Base-by-base conservation (phyloP, 2,888 invertebrate species). In the Meiosimyza decipiens region DNA sequence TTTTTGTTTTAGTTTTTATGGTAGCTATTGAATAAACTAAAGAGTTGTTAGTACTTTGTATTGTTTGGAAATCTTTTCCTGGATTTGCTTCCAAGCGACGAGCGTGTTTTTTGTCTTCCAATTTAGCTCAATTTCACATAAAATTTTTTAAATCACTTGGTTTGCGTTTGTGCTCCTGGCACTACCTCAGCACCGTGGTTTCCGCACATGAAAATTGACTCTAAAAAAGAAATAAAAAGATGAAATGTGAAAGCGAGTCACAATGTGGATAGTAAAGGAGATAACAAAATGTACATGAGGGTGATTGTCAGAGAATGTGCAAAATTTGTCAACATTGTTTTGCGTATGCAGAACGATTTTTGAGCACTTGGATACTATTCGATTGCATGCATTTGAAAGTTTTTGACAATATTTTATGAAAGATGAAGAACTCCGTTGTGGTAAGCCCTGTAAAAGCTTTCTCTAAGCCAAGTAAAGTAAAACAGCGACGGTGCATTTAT, bases 171-270 rank as follows among this genome's bases (percentile, higher is more conserved):
- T 59, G 74, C 69, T 51, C 73, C 75, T 77, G 82, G 77, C 82
- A 84, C 85, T 86, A 86, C 83, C 86, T 85, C 77, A 86, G 79
- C 71, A 86, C 82, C 76, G 84, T 84, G 80, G 85, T 85, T 82
- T 86, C 86, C 75, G 84, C 86, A 84, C 85, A 85, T 78, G 84
- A 85, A 84, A 84, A 85, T 82, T 84, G 86, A 80, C 82, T 86
- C 86, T 86, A 74, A 16, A 77, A 75, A 59, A 51, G 57, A 49
- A 70, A 55, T 49, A 65, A 57, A 9, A 47, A 18, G 50, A 52
- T 49, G 18, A 52, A 33, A 13, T 59, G 50, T 13, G 18, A 33
- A 6, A 54, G 1, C 0, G 12, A 54, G 18, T 7, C 7, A 54
- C 18, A 54, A 2, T 16, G 12, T 6, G 5, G 5, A 49, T 50